Conservation (phyloP, 2,113 vertebrate genomes). For the Carassius gibelio region DNA sequence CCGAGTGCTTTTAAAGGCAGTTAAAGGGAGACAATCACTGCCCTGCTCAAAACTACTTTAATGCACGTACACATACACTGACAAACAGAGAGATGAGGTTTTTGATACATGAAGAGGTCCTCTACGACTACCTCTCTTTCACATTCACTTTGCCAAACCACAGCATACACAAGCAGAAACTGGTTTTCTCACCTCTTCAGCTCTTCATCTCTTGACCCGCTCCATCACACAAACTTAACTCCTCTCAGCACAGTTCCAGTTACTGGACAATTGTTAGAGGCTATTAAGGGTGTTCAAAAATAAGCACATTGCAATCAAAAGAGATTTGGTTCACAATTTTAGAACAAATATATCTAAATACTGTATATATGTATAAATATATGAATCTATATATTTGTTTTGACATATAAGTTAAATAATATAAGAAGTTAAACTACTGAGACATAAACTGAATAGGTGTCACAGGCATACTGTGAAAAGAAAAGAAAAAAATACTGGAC, state of each 20-base stretch:
- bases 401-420: no score
- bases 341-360: neutral
- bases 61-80: constrained; percentile 38
- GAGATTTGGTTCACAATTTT: neutral
- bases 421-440: no score
- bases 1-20: constrained; percentile 70
- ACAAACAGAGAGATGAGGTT: constrained; percentile 18
- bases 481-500: no score
- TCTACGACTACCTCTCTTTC: constrained; percentile 22
- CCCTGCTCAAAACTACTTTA: constrained; percentile 39
- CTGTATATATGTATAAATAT: no score
- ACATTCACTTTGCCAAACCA: neutral
- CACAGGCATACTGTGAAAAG: no score
- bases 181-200: neutral
- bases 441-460: no score
- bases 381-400: no score
- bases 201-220: constrained; percentile 6
- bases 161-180: neutral
- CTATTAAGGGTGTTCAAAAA: neutral
- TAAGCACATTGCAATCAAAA: neutral
- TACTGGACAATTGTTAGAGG: neutral
- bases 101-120: constrained; percentile 45
- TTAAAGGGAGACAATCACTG: constrained; percentile 62
- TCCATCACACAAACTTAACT: neutral
- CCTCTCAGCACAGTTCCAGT: neutral